A percentile compares a stretch with the other conserved stretches of the same genome.
These are phyloP conservation scores for Scaptomyza parva DNA, from an alignment of 2,888 invertebrate species.

Conservation along the genomic window DNA sequence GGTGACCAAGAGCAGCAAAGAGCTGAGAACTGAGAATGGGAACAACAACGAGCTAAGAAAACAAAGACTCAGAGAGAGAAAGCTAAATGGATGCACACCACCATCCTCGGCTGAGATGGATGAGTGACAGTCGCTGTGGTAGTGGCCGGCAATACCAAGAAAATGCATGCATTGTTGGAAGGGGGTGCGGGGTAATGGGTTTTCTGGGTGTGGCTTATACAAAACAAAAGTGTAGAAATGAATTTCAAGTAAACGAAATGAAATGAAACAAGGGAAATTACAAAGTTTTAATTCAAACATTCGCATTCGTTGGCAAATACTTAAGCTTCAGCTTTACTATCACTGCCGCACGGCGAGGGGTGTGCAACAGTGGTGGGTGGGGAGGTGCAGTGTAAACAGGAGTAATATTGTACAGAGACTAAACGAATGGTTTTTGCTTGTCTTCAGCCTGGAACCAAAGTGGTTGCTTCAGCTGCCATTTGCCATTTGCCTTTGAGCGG, in stretches of 20 bases:
- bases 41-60: slow-evolving; percentile 23
- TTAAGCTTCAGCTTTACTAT: slow-evolving; percentile 67
- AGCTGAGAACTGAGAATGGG: slow-evolving; percentile 41
- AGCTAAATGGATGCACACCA: slow-evolving; percentile 36
- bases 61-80: slow-evolving; percentile 13
- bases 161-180: slow-evolving; percentile 45
- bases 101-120: slow-evolving; percentile 43
- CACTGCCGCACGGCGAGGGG: neutral
- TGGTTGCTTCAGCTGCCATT: slow-evolving; percentile 17
- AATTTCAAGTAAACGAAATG: slow-evolving; percentile 79
- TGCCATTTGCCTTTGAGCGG: slow-evolving; percentile 26
- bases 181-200: neutral
- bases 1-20: slow-evolving; percentile 56
- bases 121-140: slow-evolving; percentile 57
- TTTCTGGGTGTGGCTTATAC: slow-evolving; percentile 1
- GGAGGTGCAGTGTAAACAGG: too few relatives aligned
- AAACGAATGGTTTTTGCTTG: slow-evolving; percentile 59
- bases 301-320: slow-evolving; percentile 77
- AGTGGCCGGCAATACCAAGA: slow-evolving; percentile 42
- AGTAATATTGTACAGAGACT: slow-evolving; percentile 46
- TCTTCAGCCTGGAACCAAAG: slow-evolving; percentile 21
- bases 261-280: slow-evolving; percentile 81
- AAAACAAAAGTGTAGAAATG: slow-evolving; percentile 69
- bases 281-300: slow-evolving; percentile 80
- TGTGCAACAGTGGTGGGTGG: neutral